Conservation (phyloP, 1,140 invertebrate genomes). For the Trachymyrmex cornetzi region DNA sequence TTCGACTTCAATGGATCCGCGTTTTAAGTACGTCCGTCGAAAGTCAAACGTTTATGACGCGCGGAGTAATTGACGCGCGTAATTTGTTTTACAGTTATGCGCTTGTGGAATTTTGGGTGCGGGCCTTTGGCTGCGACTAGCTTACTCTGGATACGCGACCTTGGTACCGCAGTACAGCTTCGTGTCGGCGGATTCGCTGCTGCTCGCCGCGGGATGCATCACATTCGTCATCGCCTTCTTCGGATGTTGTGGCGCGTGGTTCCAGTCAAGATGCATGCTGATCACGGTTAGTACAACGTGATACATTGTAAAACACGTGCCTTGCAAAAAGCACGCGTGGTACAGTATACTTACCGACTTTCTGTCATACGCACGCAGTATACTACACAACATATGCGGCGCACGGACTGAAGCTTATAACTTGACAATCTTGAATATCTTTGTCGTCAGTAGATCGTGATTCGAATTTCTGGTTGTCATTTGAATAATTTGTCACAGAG, state of each 20-base stretch:
- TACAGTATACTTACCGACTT: neutral
- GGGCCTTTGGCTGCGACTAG: slow-evolving; percentile 91
- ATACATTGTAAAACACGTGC: slow-evolving; percentile 50
- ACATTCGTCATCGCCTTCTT: slow-evolving; percentile 92
- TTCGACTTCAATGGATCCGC: neutral
- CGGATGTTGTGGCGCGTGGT: slow-evolving; percentile 94
- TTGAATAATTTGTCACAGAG: neutral
- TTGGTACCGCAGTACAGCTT: slow-evolving; percentile 91
- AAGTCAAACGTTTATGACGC: slow-evolving; percentile 25
- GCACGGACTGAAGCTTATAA: neutral
- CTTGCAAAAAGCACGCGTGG: neutral
- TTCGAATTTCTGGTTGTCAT: neutral
- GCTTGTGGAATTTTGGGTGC: slow-evolving; percentile 92
- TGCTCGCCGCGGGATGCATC: slow-evolving; percentile 90
- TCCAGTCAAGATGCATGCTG: slow-evolving; percentile 92
- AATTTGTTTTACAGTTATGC: slow-evolving; percentile 88
- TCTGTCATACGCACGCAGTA: neutral
- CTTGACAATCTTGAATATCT: slow-evolving; percentile 15
- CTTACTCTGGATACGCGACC: slow-evolving; percentile 91
- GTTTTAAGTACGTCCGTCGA: neutral
- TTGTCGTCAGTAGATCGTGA: neutral
- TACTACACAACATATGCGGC: neutral
- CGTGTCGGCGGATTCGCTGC: slow-evolving; percentile 90
- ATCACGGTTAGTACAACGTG: slow-evolving; percentile 89
- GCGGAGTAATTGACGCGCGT: slow-evolving; percentile 9